A percentile compares a stretch with the other conserved stretches of the same genome.
Conservation (phyloP, 2,888 invertebrate species). For the Cactoblastis cactorum region DNA sequence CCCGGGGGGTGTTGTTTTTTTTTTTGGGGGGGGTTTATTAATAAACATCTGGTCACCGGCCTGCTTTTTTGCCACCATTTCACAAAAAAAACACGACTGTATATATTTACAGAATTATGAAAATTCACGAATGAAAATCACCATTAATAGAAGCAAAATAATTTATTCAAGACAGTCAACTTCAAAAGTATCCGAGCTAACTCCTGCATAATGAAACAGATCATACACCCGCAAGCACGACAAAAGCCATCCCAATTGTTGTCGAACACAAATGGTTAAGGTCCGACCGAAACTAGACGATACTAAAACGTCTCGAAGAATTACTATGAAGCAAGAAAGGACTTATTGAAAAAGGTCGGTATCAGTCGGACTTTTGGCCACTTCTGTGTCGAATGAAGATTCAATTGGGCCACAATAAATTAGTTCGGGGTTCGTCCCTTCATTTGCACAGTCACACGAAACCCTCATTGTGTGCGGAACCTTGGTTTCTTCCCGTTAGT, state of each 20-base stretch:
- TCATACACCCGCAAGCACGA: conserved; percentile 39
- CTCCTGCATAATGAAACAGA: conserved; percentile 40
- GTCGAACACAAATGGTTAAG: conserved; percentile 24
- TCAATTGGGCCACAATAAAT: conserved; percentile 68
- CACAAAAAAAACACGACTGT: too few relatives aligned
- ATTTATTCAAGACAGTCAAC: not conserved
- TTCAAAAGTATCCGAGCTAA: conserved; percentile 2
- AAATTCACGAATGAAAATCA: not conserved
- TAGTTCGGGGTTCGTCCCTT: conserved; percentile 48
- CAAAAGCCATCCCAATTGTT: conserved; percentile 66
- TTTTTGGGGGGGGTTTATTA: too few relatives aligned
- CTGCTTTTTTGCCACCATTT: too few relatives aligned
- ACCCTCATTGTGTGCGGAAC: conserved; percentile 34
- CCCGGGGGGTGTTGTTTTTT: too few relatives aligned
- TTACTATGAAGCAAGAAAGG: too few relatives aligned
- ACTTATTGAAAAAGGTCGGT: not conserved
- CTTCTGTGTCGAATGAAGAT: conserved; percentile 57
- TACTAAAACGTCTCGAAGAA: not conserved
- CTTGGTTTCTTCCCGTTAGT: not conserved
- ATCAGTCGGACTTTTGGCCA: not conserved
- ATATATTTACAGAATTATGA: too few relatives aligned
- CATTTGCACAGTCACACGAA: conserved; percentile 53
- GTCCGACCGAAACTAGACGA: too few relatives aligned
- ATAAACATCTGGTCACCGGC: too few relatives aligned
- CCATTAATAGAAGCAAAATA: not conserved